Base-by-base conservation (phyloP, 2,113 vertebrate genomes). In the Hippocampus barbouri region DNA sequence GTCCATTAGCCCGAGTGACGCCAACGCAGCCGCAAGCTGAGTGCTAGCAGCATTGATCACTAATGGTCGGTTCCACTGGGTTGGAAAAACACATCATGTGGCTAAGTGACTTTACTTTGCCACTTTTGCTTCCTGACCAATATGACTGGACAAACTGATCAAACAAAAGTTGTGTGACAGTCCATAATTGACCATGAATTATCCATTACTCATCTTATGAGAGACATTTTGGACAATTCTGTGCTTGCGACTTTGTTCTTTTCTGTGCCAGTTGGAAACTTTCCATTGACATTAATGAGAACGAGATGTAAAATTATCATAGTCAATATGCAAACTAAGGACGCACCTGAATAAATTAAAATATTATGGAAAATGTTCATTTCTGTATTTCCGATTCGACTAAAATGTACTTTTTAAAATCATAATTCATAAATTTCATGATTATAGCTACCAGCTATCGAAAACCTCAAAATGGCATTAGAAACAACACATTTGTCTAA, bases 1-100 rank as follows among this genome's bases (percentile, higher is more conserved):
- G 23, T 27, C 76, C 60, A 87, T 86, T 79, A 79, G 67, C 27
- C 41, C 20, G 53, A 70, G 76, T 20, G 64, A 68, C 5, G 27
- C 57, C 16, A 34, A 14, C 57, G 30, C 23, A 30, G 15, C 61
- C 70, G 34, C 34, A 7, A 6, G n/a, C 68, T 54, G 12, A 76
- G 65, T 68, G 79, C 61, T 6, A 12, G 16, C n/a, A 4, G 47
- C 47, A 7, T 1, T 18, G 47, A 5, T 51, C 4, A 21, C 56
- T 83, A 78, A 86, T 66, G 77, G 80, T 21, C 65, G 71, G 71
- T 40, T 65, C 16, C 74, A 25, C 25, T 6, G 3, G 9, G 11
- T 16, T 45, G 54, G 54, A 56, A 66, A 40, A 3, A 51, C 15
- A 16, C 21, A 45, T 41, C 0, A 64, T 20, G 38, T 7, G 3